Base-by-base conservation (phyloP, 2,113 vertebrate genomes). In the Istiophorus platypterus region DNA sequence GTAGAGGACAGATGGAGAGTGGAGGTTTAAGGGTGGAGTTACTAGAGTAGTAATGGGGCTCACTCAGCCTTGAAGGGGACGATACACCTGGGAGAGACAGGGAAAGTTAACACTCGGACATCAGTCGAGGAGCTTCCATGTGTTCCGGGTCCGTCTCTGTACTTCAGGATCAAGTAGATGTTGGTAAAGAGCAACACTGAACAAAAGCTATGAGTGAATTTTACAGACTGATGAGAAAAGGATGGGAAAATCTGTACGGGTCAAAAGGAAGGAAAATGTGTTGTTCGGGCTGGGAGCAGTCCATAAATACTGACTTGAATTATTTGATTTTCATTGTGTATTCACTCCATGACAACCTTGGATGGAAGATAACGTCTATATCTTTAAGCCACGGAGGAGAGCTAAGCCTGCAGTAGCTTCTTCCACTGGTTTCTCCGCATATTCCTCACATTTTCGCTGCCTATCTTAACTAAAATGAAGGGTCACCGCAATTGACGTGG, bases 21-120 rank as follows among this genome's bases (percentile, higher is more conserved):
- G 72, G 79, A 74, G 64, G 47, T 86, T 89, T 65, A 90, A 72
- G 86, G 54, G 77, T 39, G 69, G 64, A 84, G 83, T 67, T 83
- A 85, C 81, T 61, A 82, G 26, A 54, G 71, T 58, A 68, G 77
- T 51, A 69, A 73, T 17, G 57, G 49, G 52, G 71, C 71, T 78
- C 54, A 51, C 51, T 81, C 79, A 66, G 77, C 72, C 75, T 70
- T 13, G 54, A 82, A 49, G 39, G 58, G 66, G 75, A 42, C 45
- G 20, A 67, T 66, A 86, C 75, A 85, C 79, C 84, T 90, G 85
- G 65, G 85, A 91, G 84, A 90, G 58, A 90, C 82, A 81, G 56
- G 62, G 69, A 75, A 10, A 61, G 66, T 88, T 83, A 84, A 78
- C 70, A 45, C 63, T 34, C 17, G 51, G 51, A 67, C 69, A 81